These are phyloP conservation scores for Chlorops oryzae DNA, from an alignment of 1,140 invertebrate species.

Conservation along the genomic window DNA sequence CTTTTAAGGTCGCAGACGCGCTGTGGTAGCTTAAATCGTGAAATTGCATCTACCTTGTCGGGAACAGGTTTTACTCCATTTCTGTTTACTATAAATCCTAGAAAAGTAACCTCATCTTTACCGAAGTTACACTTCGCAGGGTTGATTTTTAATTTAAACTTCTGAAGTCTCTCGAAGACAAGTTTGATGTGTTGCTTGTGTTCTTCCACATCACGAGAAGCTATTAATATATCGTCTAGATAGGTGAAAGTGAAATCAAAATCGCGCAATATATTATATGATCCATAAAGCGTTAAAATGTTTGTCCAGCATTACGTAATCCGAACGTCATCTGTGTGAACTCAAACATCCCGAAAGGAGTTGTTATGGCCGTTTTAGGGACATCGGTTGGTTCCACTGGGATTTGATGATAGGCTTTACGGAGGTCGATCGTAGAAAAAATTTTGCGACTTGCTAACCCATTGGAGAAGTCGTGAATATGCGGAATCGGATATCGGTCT, in stretches of 20 bases:
- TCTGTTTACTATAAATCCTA: conserved; percentile 21
- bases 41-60: conserved; percentile 9
- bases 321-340: conserved; percentile 44
- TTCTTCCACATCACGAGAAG: conserved; percentile 26
- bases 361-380: conserved; percentile 39
- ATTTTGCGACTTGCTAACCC: background rate
- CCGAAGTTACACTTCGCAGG: conserved; percentile 29
- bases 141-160: conserved; percentile 30
- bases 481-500: conserved; percentile 3
- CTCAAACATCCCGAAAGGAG: conserved; percentile 46
- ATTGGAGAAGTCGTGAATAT: conserved; percentile 5
- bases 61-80: conserved; percentile 18
- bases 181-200: conserved; percentile 27
- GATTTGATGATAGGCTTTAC: conserved; percentile 50
- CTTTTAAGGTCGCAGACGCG: conserved; percentile 30
- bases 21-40: conserved; percentile 29
- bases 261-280: conserved; percentile 42
- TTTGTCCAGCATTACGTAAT: conserved; percentile 37
- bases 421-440: conserved; percentile 3
- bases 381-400: conserved; percentile 34
- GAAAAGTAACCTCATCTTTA: conserved; percentile 22
- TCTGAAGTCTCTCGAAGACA: conserved; percentile 21
- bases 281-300: conserved; percentile 52
- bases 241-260: conserved; percentile 35
- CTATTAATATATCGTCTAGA: conserved; percentile 53